Conservation (phyloP, 2,888 invertebrate species). For the Agonopterix alstromeriana region DNA sequence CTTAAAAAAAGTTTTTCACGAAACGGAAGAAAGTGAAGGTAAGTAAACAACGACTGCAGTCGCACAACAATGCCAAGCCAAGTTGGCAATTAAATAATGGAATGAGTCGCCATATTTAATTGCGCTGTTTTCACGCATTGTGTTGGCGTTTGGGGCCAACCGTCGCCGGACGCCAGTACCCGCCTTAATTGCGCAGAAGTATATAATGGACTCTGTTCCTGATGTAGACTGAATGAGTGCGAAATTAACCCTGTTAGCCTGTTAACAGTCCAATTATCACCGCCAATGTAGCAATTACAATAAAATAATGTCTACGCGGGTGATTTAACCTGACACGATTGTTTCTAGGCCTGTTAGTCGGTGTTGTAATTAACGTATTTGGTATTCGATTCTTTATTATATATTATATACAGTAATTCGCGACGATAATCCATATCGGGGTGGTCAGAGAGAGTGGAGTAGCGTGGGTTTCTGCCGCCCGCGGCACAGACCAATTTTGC, state of each 20-base stretch:
- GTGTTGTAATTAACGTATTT: no score
- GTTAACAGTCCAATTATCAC: slow-evolving; percentile 2
- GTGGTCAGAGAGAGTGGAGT: no score
- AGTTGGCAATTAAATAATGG: slow-evolving; percentile 19
- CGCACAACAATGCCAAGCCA: slow-evolving; percentile 8
- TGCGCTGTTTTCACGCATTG: slow-evolving; percentile 16
- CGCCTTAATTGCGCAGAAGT: slow-evolving; percentile 37
- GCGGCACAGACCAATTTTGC: no score
- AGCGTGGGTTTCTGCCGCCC: no score
- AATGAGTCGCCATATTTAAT: slow-evolving; percentile 16
- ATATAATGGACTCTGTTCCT: slow-evolving; percentile 30
- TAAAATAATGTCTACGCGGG: neutral
- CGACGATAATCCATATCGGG: no score
- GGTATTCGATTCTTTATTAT: no score
- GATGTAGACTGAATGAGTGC: slow-evolving; percentile 24
- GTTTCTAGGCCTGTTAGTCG: no score
- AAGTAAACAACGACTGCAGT: neutral
- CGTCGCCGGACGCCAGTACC: slow-evolving; percentile 15
- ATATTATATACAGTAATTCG: no score
- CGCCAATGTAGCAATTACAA: neutral
- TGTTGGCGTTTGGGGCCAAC: slow-evolving; percentile 16
- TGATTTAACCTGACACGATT: no score
- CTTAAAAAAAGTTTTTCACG: neutral
- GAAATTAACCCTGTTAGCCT: slow-evolving; percentile 7
- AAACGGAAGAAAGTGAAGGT: neutral